Evolutionary conservation across 2,797 vertebrate species (phyloP), one percentile per base, ranked within the genome.

Genomic region (Thalassophryne amazonica): DNA sequence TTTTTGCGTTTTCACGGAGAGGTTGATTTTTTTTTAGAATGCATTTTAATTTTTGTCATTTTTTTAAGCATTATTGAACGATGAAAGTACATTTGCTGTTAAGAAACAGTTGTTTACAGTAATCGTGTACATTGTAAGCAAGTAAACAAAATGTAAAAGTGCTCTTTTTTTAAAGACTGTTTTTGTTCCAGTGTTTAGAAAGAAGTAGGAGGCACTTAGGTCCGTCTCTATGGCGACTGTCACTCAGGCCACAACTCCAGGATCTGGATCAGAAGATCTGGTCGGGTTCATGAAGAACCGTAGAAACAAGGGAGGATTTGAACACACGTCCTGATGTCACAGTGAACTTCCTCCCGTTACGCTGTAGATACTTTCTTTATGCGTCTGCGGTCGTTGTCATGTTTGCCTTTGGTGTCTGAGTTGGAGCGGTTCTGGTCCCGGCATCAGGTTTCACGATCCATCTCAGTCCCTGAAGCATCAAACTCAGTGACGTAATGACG

Each of bases 161-260:
- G 86, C 82, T 88, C 73, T 73, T 78, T 49, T 80, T 77, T 84
- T 85, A 85, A 86, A 87, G 70, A 85, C 62, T 70, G 60, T 62
- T 77, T 61, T 60, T 43, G 39, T 50, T 51, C 67, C 88, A 91
- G 89, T 91, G 89, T 96, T 80, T 80, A 75, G 74, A 90, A 87
- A 89, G 68, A 84, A 93, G 85, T 93, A 92, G 92, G 94, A 98
- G 95, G 95, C 95, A 96, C 95, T 98, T 98, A 87, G 94, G 92
- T 95, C 86, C 69, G 73, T 86, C 76, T 84, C 90, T 90, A 86
- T 92, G 64, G 63, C 17, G 29, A 69, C 40, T 28, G 47, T 75
- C 62, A 67, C 29, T 65, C 15, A 38, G 36, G 52, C 62, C 60
- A 66, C 38, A 12, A 47, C 25, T 52, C 21, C 35, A 57, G 66